Percentiles rank a stretch among this genome's conserved stretches.
Conservation (phyloP, 2,113 vertebrate species). For the Indicator indicator region DNA sequence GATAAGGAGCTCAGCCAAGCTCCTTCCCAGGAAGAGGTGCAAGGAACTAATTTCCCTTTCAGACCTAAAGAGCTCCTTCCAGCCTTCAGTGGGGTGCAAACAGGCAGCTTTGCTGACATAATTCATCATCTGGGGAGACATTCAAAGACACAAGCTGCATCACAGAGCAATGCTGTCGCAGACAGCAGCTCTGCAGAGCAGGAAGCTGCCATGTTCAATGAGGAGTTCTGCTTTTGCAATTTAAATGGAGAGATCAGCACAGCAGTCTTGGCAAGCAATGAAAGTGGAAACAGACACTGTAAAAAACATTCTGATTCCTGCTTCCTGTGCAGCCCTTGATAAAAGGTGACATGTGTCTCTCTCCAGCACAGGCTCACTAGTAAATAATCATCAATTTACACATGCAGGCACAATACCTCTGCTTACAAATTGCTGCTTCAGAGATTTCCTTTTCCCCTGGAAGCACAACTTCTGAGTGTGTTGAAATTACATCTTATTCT, state of each 20-base stretch:
- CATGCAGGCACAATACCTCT: conserved; percentile 58
- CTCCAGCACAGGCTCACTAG: conserved; percentile 47
- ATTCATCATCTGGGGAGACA: background rate
- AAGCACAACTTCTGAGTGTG: conserved; percentile 49
- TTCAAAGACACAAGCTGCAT: background rate
- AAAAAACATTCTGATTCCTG: conserved; percentile 23
- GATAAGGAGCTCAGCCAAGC: background rate
- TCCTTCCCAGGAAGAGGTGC: background rate
- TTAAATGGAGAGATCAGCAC: conserved; percentile 51
- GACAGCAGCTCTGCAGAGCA: background rate
- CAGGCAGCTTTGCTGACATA: background rate
- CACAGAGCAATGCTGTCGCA: background rate
- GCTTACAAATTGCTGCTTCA: conserved; percentile 72
- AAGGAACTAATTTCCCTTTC: background rate
- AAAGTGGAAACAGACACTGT: conserved; percentile 36
- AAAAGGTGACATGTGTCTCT: conserved; percentile 60
- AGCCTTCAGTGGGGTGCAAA: background rate
- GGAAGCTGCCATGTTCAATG: background rate
- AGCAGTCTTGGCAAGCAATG: conserved; percentile 8
- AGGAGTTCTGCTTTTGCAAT: conserved; percentile 18
- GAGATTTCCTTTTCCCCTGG: conserved; percentile 62
- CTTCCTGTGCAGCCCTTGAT: conserved; percentile 31
- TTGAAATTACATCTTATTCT: conserved; percentile 75
- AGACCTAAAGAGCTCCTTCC: background rate
- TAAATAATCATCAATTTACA: conserved; percentile 77